phyloP scores from a whole-genome alignment of 1,140 invertebrate genomes.

The Drosophila kohkoa region DNA sequence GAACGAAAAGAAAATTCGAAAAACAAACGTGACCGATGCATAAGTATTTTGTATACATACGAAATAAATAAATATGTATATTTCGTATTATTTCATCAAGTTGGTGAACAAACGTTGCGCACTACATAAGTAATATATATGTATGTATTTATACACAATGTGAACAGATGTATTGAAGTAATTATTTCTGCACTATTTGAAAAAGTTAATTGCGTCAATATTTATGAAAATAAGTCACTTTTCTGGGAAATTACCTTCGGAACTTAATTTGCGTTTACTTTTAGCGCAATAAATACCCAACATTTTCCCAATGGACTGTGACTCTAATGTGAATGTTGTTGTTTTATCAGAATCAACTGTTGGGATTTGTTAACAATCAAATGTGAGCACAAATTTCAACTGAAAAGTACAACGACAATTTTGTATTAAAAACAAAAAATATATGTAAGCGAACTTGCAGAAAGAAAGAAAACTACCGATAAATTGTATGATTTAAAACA shows the following conservation, averaged over 20 bases:
- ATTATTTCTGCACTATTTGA: conserved; percentile 1
- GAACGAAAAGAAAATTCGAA: conserved; percentile 13
- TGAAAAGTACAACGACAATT: conserved; percentile 10
- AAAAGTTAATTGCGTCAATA: conserved; percentile 3
- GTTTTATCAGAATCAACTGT: background rate
- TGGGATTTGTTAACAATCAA: conserved; percentile 12
- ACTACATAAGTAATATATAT: too few relatives aligned
- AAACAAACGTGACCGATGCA: conserved; percentile 28
- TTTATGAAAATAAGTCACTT: conserved; percentile 15
- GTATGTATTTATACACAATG: background rate
- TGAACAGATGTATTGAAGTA: background rate
- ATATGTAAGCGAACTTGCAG: background rate
- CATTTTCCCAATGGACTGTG: conserved; percentile 19
- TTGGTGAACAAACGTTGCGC: too few relatives aligned
- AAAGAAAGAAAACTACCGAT: conserved; percentile 18
- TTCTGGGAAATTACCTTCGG: conserved; percentile 42
- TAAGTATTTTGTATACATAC: conserved; percentile 17
- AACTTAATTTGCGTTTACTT: conserved; percentile 40
- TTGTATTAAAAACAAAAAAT: background rate
- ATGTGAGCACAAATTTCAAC: conserved; percentile 23
- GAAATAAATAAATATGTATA: conserved; percentile 12
- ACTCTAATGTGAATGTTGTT: background rate
- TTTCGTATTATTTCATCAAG: too few relatives aligned
- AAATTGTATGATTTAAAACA: conserved; percentile 46
- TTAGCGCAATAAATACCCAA: conserved; percentile 26